Evolutionary conservation across 1,140 invertebrate species (phyloP).

Genomic region (Halotydeus destructor): DNA sequence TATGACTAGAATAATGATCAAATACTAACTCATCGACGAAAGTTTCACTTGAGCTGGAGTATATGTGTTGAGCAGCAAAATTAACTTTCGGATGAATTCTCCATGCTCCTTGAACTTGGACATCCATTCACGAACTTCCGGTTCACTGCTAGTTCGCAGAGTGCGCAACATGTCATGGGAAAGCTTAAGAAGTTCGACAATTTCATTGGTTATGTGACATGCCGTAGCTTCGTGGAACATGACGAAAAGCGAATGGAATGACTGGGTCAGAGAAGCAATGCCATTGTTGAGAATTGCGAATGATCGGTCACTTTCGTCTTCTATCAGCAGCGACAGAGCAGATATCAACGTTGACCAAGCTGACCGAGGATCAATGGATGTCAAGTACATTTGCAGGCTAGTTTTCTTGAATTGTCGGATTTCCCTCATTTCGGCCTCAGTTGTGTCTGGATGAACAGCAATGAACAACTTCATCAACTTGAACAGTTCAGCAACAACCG

Average conservation of each 20-base stretch:
- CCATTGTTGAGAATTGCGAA: conserved; percentile 71
- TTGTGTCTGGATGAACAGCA: conserved; percentile 45
- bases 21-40: conserved; percentile 42
- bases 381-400: conserved; percentile 54
- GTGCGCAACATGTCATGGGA: conserved; percentile 46
- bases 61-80: conserved; percentile 69
- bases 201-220: conserved; percentile 58
- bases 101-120: conserved; percentile 49
- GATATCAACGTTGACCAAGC: conserved; percentile 74
- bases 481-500: conserved; percentile 71
- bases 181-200: conserved; percentile 57
- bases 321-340: conserved; percentile 59
- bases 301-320: conserved; percentile 64
- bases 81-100: conserved; percentile 56
- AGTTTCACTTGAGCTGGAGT: conserved; percentile 63
- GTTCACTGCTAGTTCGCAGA: conserved; percentile 27
- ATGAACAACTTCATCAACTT: conserved; percentile 66
- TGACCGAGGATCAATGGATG: conserved; percentile 54
- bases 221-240: conserved; percentile 84
- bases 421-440: conserved; percentile 53
- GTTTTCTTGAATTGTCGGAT: conserved; percentile 55
- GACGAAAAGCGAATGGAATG: conserved; percentile 67
- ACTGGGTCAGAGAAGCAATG: conserved; percentile 64
- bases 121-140: conserved; percentile 27
- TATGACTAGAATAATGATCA: conserved; percentile 8